These are phyloP conservation scores for Ictidomys tridecemlineatus DNA, from an alignment of 2,113 vertebrate species.

Conservation along the genomic window DNA sequence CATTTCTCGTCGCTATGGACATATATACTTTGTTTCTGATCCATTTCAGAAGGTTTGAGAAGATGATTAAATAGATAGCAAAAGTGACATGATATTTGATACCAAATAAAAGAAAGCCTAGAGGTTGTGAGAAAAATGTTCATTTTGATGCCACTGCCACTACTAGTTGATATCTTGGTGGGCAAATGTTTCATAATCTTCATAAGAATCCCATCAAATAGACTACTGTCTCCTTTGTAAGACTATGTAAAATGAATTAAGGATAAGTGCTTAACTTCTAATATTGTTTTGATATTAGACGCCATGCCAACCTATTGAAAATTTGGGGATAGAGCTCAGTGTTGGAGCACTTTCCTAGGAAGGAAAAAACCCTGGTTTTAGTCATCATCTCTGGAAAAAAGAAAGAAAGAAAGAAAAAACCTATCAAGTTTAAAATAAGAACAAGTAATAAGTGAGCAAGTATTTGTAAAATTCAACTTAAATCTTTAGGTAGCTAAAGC, in stretches of 20 bases:
- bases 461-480: constrained; percentile 27
- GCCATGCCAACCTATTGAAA: not conserved
- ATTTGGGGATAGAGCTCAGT: not conserved
- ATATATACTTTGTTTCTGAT: not conserved
- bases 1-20: not conserved
- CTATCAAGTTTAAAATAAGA: not conserved
- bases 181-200: not conserved
- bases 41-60: not conserved
- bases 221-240: not conserved
- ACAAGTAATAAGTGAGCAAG: not conserved
- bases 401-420: not conserved
- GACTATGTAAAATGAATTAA: not conserved
- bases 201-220: not conserved
- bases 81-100: not conserved
- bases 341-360: not conserved
- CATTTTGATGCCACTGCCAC: not conserved
- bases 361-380: no score
- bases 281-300: not conserved
- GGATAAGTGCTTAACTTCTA: not conserved
- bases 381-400: no score
- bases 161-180: not conserved
- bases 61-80: not conserved
- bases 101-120: not conserved
- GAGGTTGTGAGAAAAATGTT: not conserved
- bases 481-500: not conserved